Percentiles rank a stretch among this genome's conserved stretches.
These are phyloP conservation scores for Lacerta bilineata DNA, from an alignment of 2,797 vertebrate genomes.

Conservation along the genomic window DNA sequence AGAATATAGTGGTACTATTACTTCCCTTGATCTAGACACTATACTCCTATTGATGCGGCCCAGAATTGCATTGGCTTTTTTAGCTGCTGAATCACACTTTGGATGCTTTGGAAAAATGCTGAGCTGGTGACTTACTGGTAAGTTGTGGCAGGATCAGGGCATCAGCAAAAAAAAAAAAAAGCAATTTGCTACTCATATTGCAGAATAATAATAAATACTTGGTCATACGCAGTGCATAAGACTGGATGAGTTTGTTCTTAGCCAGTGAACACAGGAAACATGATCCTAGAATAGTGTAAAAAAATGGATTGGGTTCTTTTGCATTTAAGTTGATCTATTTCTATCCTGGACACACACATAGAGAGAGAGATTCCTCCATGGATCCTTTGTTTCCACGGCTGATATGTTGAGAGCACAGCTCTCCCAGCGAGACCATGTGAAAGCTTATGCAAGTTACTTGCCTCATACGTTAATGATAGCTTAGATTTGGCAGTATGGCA, in stretches of 20 bases:
- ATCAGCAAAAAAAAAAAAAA: too few species aligned
- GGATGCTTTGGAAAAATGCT: neutral
- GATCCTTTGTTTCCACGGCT: neutral
- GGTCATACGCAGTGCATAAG: too few species aligned
- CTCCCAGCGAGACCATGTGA: neutral
- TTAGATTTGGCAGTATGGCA: slow-evolving; percentile 32
- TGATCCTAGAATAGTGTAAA: too few species aligned
- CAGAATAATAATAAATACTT: too few species aligned
- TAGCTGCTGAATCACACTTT: too few species aligned
- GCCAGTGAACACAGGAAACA: neutral
- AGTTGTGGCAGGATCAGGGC: neutral
- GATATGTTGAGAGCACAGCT: slow-evolving; percentile 9
- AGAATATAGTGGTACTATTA: too few species aligned
- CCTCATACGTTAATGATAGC: neutral
- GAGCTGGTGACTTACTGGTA: neutral
- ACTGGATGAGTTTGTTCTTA: too few species aligned
- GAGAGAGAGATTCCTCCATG: neutral
- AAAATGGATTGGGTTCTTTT: neutral
- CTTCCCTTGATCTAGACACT: too few species aligned
- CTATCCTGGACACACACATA: neutral
- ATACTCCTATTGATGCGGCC: too few species aligned
- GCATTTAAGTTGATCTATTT: neutral
- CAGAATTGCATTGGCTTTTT: too few species aligned
- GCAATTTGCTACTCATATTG: neutral
- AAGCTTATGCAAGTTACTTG: slow-evolving; percentile 22